Evolutionary conservation across 2,113 vertebrate species (phyloP).

Genomic region (Camarhynchus parvulus): DNA sequence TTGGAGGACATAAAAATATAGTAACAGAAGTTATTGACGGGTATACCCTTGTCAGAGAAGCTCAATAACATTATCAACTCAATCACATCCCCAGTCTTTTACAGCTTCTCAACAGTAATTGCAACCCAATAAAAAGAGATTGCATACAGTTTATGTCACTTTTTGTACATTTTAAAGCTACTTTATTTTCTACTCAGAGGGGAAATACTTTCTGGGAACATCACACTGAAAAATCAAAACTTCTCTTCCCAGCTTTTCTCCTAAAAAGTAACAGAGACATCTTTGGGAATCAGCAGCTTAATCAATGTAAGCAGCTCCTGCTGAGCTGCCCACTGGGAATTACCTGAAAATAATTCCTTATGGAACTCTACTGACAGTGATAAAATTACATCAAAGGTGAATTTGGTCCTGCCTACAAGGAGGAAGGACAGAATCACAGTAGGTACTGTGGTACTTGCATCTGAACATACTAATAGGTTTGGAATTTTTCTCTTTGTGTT

Average conservation of each 20-base stretch:
- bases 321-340: neutral
- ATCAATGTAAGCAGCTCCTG: neutral
- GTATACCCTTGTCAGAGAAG: neutral
- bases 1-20: neutral
- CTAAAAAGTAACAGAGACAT: neutral
- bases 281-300: neutral
- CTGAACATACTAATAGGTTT: neutral
- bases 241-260: neutral
- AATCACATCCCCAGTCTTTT: neutral
- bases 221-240: neutral
- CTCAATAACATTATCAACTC: constrained; percentile 9
- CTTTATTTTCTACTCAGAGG: neutral
- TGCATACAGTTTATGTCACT: neutral
- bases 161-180: neutral
- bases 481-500: neutral
- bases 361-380: neutral
- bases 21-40: neutral
- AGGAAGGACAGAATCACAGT: neutral
- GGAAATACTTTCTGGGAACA: neutral
- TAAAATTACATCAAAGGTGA: neutral
- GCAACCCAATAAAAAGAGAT: neutral
- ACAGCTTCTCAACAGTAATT: neutral
- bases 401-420: neutral
- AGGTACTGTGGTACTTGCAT: neutral
- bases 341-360: neutral